phyloP scores from a whole-genome alignment of 2,888 invertebrate genomes.

The Argyra leucocephala region DNA sequence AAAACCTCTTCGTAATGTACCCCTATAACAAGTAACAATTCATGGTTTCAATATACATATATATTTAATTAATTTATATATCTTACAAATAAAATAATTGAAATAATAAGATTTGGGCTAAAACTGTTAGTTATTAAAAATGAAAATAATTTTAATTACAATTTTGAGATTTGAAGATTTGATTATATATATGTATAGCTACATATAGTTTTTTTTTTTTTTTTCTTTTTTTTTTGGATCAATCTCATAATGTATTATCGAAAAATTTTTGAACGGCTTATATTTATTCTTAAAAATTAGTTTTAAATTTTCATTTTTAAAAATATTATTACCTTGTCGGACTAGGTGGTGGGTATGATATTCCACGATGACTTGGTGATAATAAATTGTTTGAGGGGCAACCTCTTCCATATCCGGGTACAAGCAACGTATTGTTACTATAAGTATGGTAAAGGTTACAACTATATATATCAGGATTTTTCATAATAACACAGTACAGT shows the following conservation, averaged over 20 bases:
- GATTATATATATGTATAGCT: too few relatives aligned
- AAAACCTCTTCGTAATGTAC: conserved; percentile 54
- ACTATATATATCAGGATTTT: conserved; percentile 16
- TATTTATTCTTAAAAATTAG: too few relatives aligned
- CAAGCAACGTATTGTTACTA: conserved; percentile 49
- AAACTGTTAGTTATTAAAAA: too few relatives aligned
- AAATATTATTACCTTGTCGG: conserved; percentile 46
- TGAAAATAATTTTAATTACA: too few relatives aligned
- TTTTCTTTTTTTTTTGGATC: too few relatives aligned
- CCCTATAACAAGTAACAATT: conserved; percentile 40
- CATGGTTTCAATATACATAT: not conserved
- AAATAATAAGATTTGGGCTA: not conserved
- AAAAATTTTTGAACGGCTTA: too few relatives aligned
- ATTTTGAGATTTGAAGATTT: too few relatives aligned
- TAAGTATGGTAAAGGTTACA: conserved; percentile 43
- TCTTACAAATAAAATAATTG: not conserved
- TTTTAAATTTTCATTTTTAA: too few relatives aligned
- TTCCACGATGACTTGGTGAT: conserved; percentile 58
- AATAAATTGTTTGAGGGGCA: conserved; percentile 43
- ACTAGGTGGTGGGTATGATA: conserved; percentile 76
- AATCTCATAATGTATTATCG: too few relatives aligned
- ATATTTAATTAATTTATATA: not conserved
- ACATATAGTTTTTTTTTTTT: too few relatives aligned
- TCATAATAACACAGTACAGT: not conserved
- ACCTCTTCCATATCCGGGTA: conserved; percentile 45